These are phyloP conservation scores for Hirudo medicinalis DNA, from an alignment of 1,140 invertebrate species.

Conservation along the genomic window DNA sequence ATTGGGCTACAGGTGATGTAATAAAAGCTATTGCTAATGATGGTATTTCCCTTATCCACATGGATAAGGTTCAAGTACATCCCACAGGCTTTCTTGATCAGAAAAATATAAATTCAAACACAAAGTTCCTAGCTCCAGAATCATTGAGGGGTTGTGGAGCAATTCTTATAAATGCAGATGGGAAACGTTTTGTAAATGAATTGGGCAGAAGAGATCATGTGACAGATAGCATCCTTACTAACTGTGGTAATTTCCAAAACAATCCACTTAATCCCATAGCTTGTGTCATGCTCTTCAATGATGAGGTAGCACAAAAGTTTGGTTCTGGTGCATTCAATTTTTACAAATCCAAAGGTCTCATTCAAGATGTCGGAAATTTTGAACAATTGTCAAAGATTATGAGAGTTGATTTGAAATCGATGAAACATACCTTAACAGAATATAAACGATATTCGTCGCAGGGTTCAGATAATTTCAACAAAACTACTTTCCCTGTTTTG, in stretches of 20 bases:
- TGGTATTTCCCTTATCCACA: conserved; percentile 19
- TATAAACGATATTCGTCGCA: conserved; percentile 30
- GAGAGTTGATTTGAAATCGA: conserved; percentile 16
- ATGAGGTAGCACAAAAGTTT: conserved; percentile 31
- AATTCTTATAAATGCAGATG: conserved; percentile 30
- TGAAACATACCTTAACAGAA: conserved; percentile 25
- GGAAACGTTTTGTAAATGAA: conserved; percentile 34
- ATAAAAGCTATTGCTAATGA: conserved; percentile 27
- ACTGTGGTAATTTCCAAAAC: conserved; percentile 25
- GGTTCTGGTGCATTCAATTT: conserved; percentile 35
- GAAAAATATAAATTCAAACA: conserved; percentile 29
- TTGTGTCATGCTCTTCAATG: conserved; percentile 35
- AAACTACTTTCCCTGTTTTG: conserved; percentile 30
- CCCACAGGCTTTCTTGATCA: conserved; percentile 34
- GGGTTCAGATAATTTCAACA: conserved; percentile 32
- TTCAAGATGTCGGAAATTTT: conserved; percentile 30
- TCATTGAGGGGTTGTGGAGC: conserved; percentile 37
- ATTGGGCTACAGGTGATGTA: conserved; percentile 38
- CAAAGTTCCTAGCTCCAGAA: conserved; percentile 38
- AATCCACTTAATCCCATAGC: conserved; percentile 19
- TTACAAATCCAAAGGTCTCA: conserved; percentile 26
- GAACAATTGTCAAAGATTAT: conserved; percentile 27
- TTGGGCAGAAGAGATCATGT: conserved; percentile 34
- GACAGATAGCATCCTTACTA: conserved; percentile 27
- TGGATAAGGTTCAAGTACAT: conserved; percentile 24